Base-by-base conservation (phyloP, 2,888 invertebrate genomes). In the Marasmarcha lunaedactyla region DNA sequence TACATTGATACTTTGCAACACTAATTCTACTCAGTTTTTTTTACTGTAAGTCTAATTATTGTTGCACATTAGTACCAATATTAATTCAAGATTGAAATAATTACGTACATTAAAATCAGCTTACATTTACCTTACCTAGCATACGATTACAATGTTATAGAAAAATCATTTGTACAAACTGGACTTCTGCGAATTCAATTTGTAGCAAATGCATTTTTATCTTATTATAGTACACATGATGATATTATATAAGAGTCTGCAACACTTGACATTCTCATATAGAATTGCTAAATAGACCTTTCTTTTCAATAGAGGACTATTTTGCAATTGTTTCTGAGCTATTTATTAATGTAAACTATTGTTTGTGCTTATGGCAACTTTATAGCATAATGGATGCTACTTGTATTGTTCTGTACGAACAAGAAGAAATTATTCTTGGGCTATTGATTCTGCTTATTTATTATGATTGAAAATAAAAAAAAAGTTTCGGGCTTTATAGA, bases 211-310 rank as follows among this genome's bases (percentile, higher is more conserved):
- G 34, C 14, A 6, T 20, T 20, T 34, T 34, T 46, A 47, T 59
- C 79, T 78, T 77, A 81, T 63, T 69, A 74, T 73, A 71, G 67
- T 74, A 81, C 68, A 79, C 68, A 79, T 66, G 73, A 70, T 70
- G 77, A 74, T 78, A 71, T 71, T 79, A 79, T 78, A 77, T 79
- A 77, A 69, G 68, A 77, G 73, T 79, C 79, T 66, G 83, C 83
- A 83, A 83, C 83, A 83, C 81, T 81, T 81, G 81, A 81, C 79
- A 81, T 79, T 78, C 78, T 44, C 37, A 38, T 15, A 46, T 49
- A 46, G 44, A 48, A 62, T 61, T 63, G 58, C 59, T 59, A 58
- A 57, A 59, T 49, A 57, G 48, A 43, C 47, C 47, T 44, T 51
- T 30, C 46, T 38, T 39, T 41, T 48, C 47, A 44, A 25, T 41